Evolutionary conservation across 2,113 vertebrate genomes (phyloP).

Genomic region (Heterocephalus glaber): DNA sequence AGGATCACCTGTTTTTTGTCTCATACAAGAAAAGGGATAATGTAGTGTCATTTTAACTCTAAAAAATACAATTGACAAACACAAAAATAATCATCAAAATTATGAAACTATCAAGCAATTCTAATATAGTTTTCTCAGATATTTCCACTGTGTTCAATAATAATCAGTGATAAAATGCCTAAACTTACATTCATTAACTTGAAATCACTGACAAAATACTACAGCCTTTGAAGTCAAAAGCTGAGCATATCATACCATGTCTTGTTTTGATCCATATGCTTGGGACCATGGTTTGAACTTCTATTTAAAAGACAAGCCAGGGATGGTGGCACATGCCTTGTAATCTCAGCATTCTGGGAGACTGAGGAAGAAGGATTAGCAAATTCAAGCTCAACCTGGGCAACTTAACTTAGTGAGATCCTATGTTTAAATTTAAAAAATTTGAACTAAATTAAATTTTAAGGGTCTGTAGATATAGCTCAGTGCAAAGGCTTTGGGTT

Average conservation of each 20-base stretch:
- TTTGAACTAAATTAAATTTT: neutral
- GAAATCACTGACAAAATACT: neutral
- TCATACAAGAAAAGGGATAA: neutral
- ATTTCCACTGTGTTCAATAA: neutral
- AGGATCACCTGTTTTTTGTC: neutral
- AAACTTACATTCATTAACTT: neutral
- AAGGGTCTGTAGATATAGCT: neutral
- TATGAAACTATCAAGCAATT: neutral
- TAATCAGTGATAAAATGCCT: constrained; percentile 5
- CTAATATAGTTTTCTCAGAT: neutral
- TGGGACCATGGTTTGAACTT: neutral
- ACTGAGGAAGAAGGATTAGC: neutral
- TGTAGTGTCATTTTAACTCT: neutral
- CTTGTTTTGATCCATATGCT: neutral
- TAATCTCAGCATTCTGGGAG: neutral
- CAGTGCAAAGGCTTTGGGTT: neutral
- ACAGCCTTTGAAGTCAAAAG: neutral
- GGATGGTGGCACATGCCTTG: neutral
- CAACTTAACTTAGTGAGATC: neutral
- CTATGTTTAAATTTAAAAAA: neutral
- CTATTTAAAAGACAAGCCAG: neutral
- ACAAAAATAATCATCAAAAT: constrained; percentile 23
- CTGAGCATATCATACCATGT: neutral
- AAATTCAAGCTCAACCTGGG: neutral
- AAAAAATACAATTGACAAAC: neutral